These are phyloP conservation scores for Drosophila eohydei DNA, from an alignment of 2,888 invertebrate genomes.

Conservation along the genomic window DNA sequence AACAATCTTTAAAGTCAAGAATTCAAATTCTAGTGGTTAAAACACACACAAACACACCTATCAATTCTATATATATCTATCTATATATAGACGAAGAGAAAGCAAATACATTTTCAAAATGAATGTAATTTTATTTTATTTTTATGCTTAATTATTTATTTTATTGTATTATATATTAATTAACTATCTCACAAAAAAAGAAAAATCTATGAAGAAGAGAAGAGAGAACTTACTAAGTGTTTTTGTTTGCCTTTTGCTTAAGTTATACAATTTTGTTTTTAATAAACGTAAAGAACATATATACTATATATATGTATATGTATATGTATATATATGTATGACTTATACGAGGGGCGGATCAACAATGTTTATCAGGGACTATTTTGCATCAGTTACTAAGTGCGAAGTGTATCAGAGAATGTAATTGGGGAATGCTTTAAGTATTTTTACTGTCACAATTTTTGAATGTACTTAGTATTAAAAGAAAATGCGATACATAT, in stretches of 20 bases:
- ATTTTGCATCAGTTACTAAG: conserved; percentile 49
- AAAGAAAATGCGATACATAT: conserved; percentile 12
- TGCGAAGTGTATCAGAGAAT: conserved; percentile 41
- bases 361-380: conserved; percentile 54
- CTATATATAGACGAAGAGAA: conserved; percentile 11
- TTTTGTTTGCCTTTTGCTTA: conserved; percentile 71
- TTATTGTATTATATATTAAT: conserved; percentile 77
- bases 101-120: conserved; percentile 50
- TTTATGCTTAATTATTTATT: conserved; percentile 78
- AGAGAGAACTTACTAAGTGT: conserved; percentile 40
- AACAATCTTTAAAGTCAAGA: conserved; percentile 44
- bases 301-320: conserved; percentile 17
- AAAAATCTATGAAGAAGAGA: conserved; percentile 41
- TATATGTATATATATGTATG: conserved; percentile 10
- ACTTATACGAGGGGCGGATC: conserved; percentile 29
- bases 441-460: conserved; percentile 46
- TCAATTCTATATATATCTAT: conserved; percentile 12
- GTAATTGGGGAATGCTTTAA: conserved; percentile 62
- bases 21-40: conserved; percentile 55
- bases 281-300: conserved; percentile 59
- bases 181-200: conserved; percentile 66
- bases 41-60: conserved; percentile 20
- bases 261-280: conserved; percentile 71
- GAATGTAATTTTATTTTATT: conserved; percentile 67
- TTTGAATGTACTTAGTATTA: conserved; percentile 51